Conservation (phyloP, 2,113 vertebrate genomes). For the Stigmatopora nigra region DNA sequence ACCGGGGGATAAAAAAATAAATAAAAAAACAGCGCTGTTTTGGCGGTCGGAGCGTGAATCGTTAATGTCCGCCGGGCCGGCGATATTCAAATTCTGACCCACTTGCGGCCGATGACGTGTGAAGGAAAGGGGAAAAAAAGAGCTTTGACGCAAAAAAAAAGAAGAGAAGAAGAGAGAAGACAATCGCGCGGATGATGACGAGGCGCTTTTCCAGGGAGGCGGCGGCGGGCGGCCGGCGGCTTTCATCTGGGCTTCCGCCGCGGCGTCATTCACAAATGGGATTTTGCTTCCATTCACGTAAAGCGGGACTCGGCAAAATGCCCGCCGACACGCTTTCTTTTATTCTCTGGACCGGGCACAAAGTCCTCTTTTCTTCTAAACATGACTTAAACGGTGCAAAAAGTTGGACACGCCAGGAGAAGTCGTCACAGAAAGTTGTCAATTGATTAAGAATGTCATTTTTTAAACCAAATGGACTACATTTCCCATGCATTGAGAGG, state of each 20-base stretch:
- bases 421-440: no score
- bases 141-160: not conserved
- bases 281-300: not conserved
- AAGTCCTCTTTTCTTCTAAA: no score
- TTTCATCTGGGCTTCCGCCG: not conserved
- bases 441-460: no score
- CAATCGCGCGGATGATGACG: not conserved
- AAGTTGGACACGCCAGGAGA: no score
- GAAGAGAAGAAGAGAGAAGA: not conserved
- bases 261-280: not conserved
- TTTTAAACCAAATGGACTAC: no score
- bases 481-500: no score
- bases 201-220: not conserved
- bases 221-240: not conserved
- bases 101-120: not conserved
- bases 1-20: not conserved
- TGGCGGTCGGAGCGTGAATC: not conserved
- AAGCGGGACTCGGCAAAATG: not conserved
- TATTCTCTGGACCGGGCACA: no score
- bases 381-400: no score
- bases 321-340: not conserved
- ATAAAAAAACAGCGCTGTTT: not conserved
- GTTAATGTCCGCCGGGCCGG: constrained; percentile 4
- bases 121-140: not conserved
- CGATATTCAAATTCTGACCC: constrained; percentile 11